Percentiles rank a stretch among this genome's conserved stretches.
phyloP scores from a whole-genome alignment of 2,797 vertebrate species.

The Notamacropus eugenii region DNA sequence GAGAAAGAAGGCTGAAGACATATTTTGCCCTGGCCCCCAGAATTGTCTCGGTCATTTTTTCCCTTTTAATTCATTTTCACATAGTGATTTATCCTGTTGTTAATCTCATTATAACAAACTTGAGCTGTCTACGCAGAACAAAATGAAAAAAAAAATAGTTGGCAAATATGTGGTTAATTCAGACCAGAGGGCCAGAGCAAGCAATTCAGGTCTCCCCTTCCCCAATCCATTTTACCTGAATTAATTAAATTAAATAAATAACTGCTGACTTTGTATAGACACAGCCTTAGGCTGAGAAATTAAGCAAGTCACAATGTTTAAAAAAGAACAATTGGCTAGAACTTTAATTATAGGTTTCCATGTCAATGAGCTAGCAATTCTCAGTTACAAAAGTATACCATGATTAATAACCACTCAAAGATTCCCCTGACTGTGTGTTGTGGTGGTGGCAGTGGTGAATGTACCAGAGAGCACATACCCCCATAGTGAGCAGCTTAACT shows the following conservation, averaged over 20 bases:
- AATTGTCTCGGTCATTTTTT: conserved; percentile 33
- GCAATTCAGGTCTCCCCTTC: conserved; percentile 72
- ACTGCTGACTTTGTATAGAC: conserved; percentile 66
- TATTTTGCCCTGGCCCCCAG: background rate
- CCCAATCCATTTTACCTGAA: conserved; percentile 73
- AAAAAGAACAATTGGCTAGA: conserved; percentile 37
- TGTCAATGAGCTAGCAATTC: background rate
- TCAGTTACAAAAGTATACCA: conserved; percentile 30
- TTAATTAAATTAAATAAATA: conserved; percentile 64
- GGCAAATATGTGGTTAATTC: conserved; percentile 75
- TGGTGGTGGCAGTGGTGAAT: background rate
- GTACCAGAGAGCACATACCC: background rate
- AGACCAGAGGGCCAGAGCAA: conserved; percentile 66
- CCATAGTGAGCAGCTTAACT: conserved; percentile 71
- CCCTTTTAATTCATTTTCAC: background rate
- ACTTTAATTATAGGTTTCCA: conserved; percentile 17
- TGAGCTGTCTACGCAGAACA: conserved; percentile 32
- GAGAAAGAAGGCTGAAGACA: conserved; percentile 27
- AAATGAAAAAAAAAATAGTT: conserved; percentile 74
- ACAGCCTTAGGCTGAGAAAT: conserved; percentile 53
- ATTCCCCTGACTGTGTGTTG: conserved; percentile 27
- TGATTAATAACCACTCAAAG: conserved; percentile 42
- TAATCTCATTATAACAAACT: conserved; percentile 61
- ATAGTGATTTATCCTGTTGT: conserved; percentile 62
- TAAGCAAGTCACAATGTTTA: conserved; percentile 51